Evolutionary conservation across 35 echinoderm and acorn worm species (phyloP), one percentile per base, ranked within the genome.

Genomic region (Holothuria glaberrima): DNA sequence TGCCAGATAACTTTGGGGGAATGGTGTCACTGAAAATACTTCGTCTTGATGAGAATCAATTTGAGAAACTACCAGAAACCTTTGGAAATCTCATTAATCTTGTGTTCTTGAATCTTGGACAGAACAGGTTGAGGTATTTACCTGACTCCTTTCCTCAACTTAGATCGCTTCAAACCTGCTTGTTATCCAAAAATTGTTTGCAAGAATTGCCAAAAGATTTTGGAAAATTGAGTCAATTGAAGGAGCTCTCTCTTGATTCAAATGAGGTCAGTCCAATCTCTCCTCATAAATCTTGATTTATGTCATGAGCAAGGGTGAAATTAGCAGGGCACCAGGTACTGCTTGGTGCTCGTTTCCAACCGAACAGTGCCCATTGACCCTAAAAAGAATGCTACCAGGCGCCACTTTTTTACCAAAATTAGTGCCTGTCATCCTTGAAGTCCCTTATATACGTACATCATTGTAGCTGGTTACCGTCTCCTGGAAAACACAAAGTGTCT

Each of bases 121-220:
- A 99, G 89, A 99, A 99, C 59, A 74, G 81, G 80, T 60, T 99
- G 21, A 57, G 50, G 4, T 32, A 59, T 24, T 48, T 99, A 12
- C 97, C 97, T 7, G 82, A 92, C 18, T 91, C 91, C 12, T 99
- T 99, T 68, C 56, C 73, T 48, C 32, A 92, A 17, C 79, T 99
- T 69, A 69, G 26, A 74, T 88, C 88, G 12, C 86, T 99, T 2
- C 92, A 88, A 44, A 89, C 60, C 9, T 99, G 97, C 70, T 67
- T 95, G n/a, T 69, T 99, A 4, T 95, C 97, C 9, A 95, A 99
- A 45, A 99, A 99, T 63, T 82, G 90, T 52, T 48, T 99, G 16
- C 36, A 91, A 56, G 19, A 58, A 56, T 75, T 99, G 18, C 97
- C 97, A 14, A 72, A 93, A 38, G 85, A 95, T 26, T 95, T 99